phyloP scores from a whole-genome alignment of 1,140 invertebrate species.

The Cotesia glomerata region DNA sequence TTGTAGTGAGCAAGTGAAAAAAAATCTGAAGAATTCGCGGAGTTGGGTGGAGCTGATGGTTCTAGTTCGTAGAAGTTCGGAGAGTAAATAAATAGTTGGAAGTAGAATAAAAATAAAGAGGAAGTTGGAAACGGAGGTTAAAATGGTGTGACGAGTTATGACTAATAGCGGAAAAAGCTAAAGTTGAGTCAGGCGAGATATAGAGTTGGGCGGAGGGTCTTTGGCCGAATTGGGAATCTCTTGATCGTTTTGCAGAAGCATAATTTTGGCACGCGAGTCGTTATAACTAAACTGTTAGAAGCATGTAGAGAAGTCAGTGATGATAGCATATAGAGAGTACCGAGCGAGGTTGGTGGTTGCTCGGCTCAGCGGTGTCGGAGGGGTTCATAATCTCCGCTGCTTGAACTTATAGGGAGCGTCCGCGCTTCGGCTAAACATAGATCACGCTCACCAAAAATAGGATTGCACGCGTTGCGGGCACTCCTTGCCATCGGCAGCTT shows the following conservation, averaged over 20 bases:
- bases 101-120: too few relatives aligned
- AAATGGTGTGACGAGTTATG: too few relatives aligned
- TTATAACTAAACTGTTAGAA: conserved; percentile 18
- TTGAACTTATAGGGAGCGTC: conserved; percentile 64
- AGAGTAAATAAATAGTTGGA: too few relatives aligned
- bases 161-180: too few relatives aligned
- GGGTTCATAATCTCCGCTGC: conserved; percentile 53
- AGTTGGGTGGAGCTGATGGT: background rate
- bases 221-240: conserved; percentile 47
- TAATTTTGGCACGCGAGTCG: conserved; percentile 55
- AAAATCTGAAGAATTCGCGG: background rate
- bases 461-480: conserved; percentile 44
- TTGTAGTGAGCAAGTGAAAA: background rate
- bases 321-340: too few relatives aligned
- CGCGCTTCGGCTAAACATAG: conserved; percentile 59
- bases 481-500: conserved; percentile 36
- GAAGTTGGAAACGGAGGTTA: too few relatives aligned
- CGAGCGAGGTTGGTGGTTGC: conserved; percentile 4
- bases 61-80: too few relatives aligned
- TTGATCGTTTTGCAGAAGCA: conserved; percentile 35
- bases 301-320: background rate
- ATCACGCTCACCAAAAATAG: conserved; percentile 55
- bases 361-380: conserved; percentile 32
- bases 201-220: conserved; percentile 44
- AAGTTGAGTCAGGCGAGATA: too few relatives aligned